Conservation (phyloP, 2,113 vertebrate genomes). For the Benthochromis sp. region DNA sequence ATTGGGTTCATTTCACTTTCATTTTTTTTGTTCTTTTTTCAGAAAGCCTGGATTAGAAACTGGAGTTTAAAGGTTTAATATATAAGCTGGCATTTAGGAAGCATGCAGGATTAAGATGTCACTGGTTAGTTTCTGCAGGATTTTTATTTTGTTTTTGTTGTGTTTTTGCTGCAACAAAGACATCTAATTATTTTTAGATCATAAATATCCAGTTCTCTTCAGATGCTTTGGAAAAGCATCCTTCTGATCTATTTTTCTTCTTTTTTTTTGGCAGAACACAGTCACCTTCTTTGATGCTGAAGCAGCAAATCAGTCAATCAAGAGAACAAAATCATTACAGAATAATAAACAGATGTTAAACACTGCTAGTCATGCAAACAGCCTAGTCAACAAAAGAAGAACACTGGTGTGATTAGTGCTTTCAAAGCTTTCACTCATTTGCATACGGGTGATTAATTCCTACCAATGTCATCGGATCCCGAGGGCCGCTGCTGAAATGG, state of each 20-base stretch:
- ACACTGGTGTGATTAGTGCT: slow-evolving; percentile 7
- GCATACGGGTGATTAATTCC: slow-evolving; percentile 29
- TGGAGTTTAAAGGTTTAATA: background rate
- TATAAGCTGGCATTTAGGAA: background rate
- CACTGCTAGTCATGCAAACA: background rate
- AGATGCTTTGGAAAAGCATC: background rate
- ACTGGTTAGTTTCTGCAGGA: background rate
- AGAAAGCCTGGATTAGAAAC: background rate
- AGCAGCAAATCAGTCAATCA: background rate
- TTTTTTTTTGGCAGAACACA: background rate
- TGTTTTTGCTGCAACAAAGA: background rate
- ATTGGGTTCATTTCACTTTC: background rate
- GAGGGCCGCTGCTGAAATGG: background rate
- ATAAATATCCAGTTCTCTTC: background rate
- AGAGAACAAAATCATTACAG: background rate
- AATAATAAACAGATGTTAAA: background rate
- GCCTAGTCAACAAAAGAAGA: slow-evolving; percentile 3
- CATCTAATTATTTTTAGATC: background rate
- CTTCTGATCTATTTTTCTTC: background rate
- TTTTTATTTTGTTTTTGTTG: background rate
- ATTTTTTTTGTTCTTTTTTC: background rate
- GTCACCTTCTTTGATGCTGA: background rate
- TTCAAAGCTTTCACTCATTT: slow-evolving; percentile 10
- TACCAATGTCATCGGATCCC: background rate
- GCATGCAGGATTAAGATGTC: background rate